phyloP scores from a whole-genome alignment of 2,888 invertebrate species.

The Drosophila mimica region DNA sequence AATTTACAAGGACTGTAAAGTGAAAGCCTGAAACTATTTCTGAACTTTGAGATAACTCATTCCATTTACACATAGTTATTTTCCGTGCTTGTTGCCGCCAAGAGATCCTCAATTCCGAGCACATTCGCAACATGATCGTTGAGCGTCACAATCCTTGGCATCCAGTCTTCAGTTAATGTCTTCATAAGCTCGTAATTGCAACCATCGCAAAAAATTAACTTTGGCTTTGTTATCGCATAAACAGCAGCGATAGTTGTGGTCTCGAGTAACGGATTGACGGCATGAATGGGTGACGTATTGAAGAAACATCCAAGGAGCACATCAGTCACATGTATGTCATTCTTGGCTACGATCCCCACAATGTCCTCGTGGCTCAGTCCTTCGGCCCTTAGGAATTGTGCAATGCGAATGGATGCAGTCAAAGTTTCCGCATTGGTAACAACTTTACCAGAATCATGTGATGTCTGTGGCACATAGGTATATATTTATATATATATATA shows the following conservation, averaged over 20 bases:
- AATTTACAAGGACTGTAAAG: constrained; percentile 34
- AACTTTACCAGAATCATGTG: constrained; percentile 37
- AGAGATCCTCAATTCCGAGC: constrained; percentile 23
- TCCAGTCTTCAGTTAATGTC: constrained; percentile 38
- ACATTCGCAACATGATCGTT: constrained; percentile 26
- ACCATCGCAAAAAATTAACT: constrained; percentile 68
- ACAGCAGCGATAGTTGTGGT: constrained; percentile 33
- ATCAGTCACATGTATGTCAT: constrained; percentile 51
- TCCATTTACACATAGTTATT: constrained; percentile 27
- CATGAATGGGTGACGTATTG: constrained; percentile 63
- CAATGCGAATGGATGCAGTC: constrained; percentile 44
- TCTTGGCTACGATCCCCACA: constrained; percentile 63
- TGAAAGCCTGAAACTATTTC: background rate
- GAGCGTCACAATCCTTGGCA: constrained; percentile 37
- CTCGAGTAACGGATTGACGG: constrained; percentile 58
- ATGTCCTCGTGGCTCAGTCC: constrained; percentile 57
- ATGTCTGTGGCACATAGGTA: constrained; percentile 36
- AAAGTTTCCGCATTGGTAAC: constrained; percentile 54
- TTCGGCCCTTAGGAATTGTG: constrained; percentile 41
- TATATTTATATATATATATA: too few species aligned
- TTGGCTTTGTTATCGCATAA: constrained; percentile 58
- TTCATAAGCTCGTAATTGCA: constrained; percentile 41
- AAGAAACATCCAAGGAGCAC: constrained; percentile 55
- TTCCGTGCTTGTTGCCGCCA: constrained; percentile 6
- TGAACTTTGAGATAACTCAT: background rate